phyloP scores from a whole-genome alignment of 2,888 invertebrate genomes.

The Lasioglossum calceatum region DNA sequence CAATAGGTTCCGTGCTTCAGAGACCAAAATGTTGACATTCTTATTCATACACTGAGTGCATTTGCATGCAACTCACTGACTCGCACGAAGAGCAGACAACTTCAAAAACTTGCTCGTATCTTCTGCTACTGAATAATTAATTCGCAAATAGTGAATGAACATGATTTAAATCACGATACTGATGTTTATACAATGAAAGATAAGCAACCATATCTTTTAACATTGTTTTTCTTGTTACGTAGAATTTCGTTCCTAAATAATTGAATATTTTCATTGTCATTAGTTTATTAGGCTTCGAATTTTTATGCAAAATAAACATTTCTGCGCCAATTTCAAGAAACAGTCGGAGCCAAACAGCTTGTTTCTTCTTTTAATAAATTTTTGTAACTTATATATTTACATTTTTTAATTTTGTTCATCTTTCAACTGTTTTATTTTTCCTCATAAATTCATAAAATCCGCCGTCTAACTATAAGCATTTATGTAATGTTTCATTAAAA shows the following conservation, averaged over 20 bases:
- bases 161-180: neutral
- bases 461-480: too few species aligned
- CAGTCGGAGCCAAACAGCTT: neutral
- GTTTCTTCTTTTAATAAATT: neutral
- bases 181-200: neutral
- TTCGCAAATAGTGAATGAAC: neutral
- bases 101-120: neutral
- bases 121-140: conserved; percentile 7
- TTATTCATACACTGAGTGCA: neutral
- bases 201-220: neutral
- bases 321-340: neutral
- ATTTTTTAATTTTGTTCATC: neutral
- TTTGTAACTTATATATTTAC: neutral
- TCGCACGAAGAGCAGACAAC: neutral
- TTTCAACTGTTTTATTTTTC: neutral
- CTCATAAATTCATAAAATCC: neutral
- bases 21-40: conserved; percentile 19
- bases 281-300: neutral
- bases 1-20: neutral
- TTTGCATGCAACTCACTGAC: conserved; percentile 10
- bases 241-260: neutral
- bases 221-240: neutral
- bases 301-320: neutral
- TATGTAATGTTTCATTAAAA: too few species aligned
- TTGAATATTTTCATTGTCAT: neutral